Base-by-base conservation (phyloP, 1,140 invertebrate genomes). In the fruit fly (Drosophila melanogaster) region DNA sequence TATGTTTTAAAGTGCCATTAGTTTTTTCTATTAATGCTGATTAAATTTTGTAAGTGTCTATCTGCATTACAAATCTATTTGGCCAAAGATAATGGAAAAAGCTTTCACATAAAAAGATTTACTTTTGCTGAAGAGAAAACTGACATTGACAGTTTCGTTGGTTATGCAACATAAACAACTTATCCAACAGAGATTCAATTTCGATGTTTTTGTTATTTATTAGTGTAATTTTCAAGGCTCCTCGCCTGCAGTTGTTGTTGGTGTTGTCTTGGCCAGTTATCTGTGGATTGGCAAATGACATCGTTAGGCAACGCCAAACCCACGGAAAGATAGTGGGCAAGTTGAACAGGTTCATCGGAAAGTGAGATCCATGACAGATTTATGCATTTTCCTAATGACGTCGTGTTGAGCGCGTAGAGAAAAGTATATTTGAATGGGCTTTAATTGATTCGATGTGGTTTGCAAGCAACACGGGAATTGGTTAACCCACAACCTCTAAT, bases 351-450 rank as follows among this genome's bases (percentile, higher is more conserved):
- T 74, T 62, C 14, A 33, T 37, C 14, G 35, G 14, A 50, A 55
- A 62, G 19, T 62, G 19, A 37, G 19, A 38, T 50, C 70, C 69
- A 17, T 2, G 12, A 55, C 58, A 74, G 49, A 74, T 74, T 74
- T 74, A 74, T 74, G 50, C 58, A 58, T 24, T 73, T 62, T 73
- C 57, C 30, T 62, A 62, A 71, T 62, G 69, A 62, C 38, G 43
- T 49, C 19, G 37, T 54, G 41, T 51, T 40, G 38, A 61, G 22
- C 41, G 50, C 43, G 66, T 0, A 22, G 43, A 55, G 30, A 26
- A 47, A 50, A 62, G 44, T 49, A 44, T 49, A 35, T 65, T 30
- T 61, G 17, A 35, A 37, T 65, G 30, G 62, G 26, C 24, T 64
- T 64, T 51, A 67, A 67, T 67, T 64, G 37, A 64, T 67, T 51